Percentiles rank a stretch among this genome's conserved stretches.
phyloP scores from a whole-genome alignment of 2,797 vertebrate species.

The Micromesistius poutassou region DNA sequence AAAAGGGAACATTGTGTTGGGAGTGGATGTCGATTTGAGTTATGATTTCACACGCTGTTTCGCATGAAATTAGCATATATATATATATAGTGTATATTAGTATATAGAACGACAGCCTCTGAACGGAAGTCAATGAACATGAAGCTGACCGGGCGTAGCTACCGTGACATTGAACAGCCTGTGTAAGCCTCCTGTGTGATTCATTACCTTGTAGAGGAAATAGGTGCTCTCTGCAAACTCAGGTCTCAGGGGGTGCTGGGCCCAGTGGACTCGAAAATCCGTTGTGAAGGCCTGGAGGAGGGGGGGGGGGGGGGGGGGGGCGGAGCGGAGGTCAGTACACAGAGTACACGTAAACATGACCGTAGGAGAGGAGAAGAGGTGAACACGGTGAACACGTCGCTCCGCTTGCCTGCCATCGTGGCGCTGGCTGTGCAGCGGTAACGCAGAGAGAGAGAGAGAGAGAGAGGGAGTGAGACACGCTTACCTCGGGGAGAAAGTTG shows the following conservation, averaged over 20 bases:
- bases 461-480: conserved; percentile 1
- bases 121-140: background rate
- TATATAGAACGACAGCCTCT: background rate
- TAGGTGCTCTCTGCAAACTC: conserved; percentile 99
- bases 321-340: background rate
- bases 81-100: no score
- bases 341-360: background rate
- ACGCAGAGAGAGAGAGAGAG: background rate
- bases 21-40: no score
- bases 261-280: conserved; percentile 98
- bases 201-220: conserved; percentile 94
- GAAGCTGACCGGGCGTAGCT: background rate
- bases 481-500: conserved; percentile 98
- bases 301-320: conserved; percentile 39
- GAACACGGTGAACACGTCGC: no score
- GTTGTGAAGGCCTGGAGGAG: conserved; percentile 93
- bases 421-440: background rate
- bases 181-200: conserved; percentile 10
- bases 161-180: conserved; percentile 3
- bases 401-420: background rate
- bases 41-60: background rate
- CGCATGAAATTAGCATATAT: no score
- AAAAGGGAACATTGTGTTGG: no score
- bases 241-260: conserved; percentile 94
- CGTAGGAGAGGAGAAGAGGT: conserved; percentile 1